Evolutionary conservation across 2,113 vertebrate genomes (phyloP).

Genomic region (Sula dactylatra): DNA sequence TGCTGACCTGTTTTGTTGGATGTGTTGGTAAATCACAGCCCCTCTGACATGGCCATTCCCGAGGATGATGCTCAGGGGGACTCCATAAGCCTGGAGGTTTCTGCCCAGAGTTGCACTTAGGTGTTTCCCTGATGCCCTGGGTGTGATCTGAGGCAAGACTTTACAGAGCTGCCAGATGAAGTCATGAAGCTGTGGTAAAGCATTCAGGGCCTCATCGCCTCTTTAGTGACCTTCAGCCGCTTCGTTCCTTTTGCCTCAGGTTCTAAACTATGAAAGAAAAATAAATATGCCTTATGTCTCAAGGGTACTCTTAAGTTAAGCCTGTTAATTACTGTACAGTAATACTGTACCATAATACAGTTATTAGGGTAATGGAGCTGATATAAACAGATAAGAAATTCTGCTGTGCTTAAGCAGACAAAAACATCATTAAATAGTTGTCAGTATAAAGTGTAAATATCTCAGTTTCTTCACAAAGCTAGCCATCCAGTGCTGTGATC

Average conservation of each 20-base stretch:
- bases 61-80: neutral
- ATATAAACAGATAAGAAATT: neutral
- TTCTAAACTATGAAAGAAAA: neutral
- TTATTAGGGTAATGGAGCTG: neutral
- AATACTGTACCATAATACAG: no score
- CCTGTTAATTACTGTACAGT: neutral
- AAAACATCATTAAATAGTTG: neutral
- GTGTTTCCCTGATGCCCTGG: neutral
- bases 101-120: neutral
- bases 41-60: neutral
- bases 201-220: neutral
- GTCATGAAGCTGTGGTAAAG: neutral
- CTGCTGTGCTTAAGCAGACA: neutral
- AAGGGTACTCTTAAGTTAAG: neutral
- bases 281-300: neutral
- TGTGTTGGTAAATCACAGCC: neutral
- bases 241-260: neutral
- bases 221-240: neutral
- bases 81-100: neutral
- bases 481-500: conserved; percentile 1
- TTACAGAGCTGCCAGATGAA: neutral
- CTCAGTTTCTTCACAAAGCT: neutral
- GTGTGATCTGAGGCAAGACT: neutral
- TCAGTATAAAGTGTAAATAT: neutral
- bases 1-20: neutral